phyloP scores from a whole-genome alignment of 1,140 invertebrate genomes.

The Diorhabda carinulata region DNA sequence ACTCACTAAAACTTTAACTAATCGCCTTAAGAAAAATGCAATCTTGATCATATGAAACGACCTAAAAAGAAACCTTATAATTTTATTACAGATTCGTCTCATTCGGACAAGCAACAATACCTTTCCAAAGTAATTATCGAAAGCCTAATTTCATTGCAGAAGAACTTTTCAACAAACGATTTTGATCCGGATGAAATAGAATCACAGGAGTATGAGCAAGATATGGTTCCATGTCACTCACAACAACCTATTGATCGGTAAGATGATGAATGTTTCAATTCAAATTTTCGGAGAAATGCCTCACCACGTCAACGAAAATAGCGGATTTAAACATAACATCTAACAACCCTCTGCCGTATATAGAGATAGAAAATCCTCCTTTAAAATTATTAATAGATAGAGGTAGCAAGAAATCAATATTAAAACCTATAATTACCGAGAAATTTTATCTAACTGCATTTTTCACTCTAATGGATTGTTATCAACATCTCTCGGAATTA shows the following conservation, averaged over 20 bases:
- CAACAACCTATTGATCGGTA: no score
- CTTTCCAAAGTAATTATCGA: neutral
- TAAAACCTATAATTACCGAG: neutral
- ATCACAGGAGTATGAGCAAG: neutral
- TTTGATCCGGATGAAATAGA: neutral
- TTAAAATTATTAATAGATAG: neutral
- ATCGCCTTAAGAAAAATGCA: no score
- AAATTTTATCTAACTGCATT: neutral
- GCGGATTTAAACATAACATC: neutral
- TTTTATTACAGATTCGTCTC: no score
- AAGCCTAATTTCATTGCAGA: conserved; percentile 1
- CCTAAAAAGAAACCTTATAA: no score
- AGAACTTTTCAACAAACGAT: conserved; percentile 1
- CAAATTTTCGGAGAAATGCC: neutral
- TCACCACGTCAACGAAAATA: neutral
- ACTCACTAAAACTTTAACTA: no score
- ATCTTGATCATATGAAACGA: no score
- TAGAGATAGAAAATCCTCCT: neutral
- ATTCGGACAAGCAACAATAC: no score
- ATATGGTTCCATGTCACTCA: no score
- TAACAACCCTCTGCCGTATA: neutral
- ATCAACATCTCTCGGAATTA: neutral
- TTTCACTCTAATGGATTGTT: neutral
- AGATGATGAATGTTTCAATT: no score
- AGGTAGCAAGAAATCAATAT: neutral